These are phyloP conservation scores for Melieria crassipennis DNA, from an alignment of 2,888 invertebrate species.

Conservation along the genomic window DNA sequence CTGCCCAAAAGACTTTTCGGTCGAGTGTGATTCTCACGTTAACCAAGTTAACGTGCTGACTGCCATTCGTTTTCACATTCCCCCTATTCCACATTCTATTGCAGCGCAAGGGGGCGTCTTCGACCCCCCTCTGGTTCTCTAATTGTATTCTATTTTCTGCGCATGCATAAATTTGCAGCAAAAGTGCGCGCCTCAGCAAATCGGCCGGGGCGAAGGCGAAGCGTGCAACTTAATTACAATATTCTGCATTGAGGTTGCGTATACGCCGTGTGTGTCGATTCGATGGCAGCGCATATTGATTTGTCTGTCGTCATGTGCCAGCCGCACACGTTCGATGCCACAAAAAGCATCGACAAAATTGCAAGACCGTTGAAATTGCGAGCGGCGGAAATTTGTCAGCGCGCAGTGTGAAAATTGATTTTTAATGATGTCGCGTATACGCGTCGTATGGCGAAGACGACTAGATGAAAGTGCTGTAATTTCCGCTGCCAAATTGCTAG, in stretches of 20 bases:
- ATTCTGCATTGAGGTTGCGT: constrained; percentile 32
- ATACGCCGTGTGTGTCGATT: constrained; percentile 15
- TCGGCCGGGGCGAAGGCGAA: background rate
- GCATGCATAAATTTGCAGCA: no score
- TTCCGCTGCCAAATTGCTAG: no score
- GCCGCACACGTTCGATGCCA: background rate
- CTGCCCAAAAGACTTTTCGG: no score
- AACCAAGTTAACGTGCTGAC: no score
- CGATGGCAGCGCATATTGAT: constrained; percentile 10
- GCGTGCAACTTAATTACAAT: constrained; percentile 19
- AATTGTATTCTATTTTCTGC: no score
- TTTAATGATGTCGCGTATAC: constrained; percentile 29
- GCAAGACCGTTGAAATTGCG: background rate
- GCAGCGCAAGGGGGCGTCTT: no score
- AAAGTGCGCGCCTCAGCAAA: no score
- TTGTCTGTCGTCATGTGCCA: constrained; percentile 12
- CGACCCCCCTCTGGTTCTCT: no score
- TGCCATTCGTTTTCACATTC: no score
- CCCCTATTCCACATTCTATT: no score
- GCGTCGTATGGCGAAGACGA: constrained; percentile 1
- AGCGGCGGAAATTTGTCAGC: background rate
- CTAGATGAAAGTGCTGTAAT: no score
- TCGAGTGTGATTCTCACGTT: no score
- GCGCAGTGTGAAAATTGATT: constrained; percentile 15
- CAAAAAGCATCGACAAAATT: background rate